These are phyloP conservation scores for Acronicta leporina DNA, from an alignment of 2,888 invertebrate species.

Conservation along the genomic window DNA sequence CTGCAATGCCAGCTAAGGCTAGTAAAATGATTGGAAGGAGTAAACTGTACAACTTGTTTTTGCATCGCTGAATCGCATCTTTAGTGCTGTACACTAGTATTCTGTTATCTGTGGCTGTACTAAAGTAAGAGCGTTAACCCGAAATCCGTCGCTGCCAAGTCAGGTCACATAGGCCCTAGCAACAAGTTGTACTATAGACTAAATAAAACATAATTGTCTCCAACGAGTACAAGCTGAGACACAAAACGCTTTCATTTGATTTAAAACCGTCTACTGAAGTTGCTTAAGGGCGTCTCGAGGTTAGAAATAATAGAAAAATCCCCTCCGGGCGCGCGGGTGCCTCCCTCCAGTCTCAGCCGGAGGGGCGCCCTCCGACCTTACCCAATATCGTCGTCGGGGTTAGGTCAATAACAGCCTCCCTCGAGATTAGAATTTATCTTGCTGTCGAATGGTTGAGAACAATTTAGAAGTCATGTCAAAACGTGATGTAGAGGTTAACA, in stretches of 20 bases:
- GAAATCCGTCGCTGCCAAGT: background rate
- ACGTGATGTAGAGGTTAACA: background rate
- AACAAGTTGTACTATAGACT: constrained; percentile 23
- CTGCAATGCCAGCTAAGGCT: too few species aligned
- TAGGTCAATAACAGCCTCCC: constrained; percentile 73
- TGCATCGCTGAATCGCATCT: background rate
- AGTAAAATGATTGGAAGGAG: too few species aligned
- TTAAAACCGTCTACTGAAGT: constrained; percentile 54
- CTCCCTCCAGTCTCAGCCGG: constrained; percentile 65
- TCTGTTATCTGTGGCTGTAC: too few species aligned
- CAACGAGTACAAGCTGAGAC: constrained; percentile 8
- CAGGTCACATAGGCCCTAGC: constrained; percentile 14
- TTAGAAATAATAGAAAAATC: constrained; percentile 81
- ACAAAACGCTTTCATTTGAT: constrained; percentile 44
- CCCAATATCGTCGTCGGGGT: constrained; percentile 76
- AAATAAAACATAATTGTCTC: background rate
- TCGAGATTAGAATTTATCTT: constrained; percentile 31
- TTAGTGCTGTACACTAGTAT: too few species aligned
- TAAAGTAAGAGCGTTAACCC: background rate
- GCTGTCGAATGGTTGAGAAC: constrained; percentile 5
- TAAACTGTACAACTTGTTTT: too few species aligned
- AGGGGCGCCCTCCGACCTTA: constrained; percentile 77
- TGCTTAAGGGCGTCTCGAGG: constrained; percentile 82
- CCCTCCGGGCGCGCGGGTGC: constrained; percentile 40
- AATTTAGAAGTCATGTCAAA: background rate